Evolutionary conservation across 2,888 invertebrate genomes (phyloP).

Genomic region (Cyclophora punctaria): DNA sequence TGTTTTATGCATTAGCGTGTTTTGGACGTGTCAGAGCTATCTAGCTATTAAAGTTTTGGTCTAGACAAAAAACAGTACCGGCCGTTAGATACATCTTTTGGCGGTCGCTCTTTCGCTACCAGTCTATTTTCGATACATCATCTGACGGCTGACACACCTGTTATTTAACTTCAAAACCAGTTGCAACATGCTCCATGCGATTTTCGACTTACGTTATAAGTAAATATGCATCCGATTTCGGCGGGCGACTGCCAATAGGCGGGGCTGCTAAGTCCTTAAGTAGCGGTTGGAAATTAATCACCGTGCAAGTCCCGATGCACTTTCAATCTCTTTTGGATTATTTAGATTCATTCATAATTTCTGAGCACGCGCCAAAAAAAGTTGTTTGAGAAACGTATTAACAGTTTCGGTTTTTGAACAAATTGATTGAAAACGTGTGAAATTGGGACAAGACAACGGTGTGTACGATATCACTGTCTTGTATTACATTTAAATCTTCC

Average conservation of each 20-base stretch:
- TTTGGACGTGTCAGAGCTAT: conserved; percentile 33
- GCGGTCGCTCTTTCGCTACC: conserved; percentile 23
- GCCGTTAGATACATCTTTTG: conserved; percentile 30
- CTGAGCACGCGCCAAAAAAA: conserved; percentile 19
- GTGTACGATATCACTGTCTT: conserved; percentile 43
- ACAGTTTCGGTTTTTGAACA: conserved; percentile 18
- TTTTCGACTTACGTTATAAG: conserved; percentile 45
- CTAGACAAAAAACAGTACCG: conserved; percentile 33
- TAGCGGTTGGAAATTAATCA: conserved; percentile 60
- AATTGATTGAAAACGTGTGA: conserved; percentile 34
- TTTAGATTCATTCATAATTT: conserved; percentile 44
- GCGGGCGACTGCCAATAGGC: conserved; percentile 44
- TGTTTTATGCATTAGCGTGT: conserved; percentile 29
- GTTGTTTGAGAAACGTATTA: conserved; percentile 14
- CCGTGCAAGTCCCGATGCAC: conserved; percentile 55
- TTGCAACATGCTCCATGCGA: conserved; percentile 55
- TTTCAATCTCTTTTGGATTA: conserved; percentile 59
- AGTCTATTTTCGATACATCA: conserved; percentile 28
- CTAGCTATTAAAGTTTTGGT: conserved; percentile 29
- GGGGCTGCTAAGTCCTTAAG: conserved; percentile 54
- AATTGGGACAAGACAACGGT: conserved; percentile 45
- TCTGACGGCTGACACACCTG: conserved; percentile 42
- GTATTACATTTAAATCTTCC: conserved; percentile 52
- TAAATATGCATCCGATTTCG: conserved; percentile 52
- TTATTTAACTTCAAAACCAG: conserved; percentile 45